Conservation (phyloP, 2,888 invertebrate genomes). For the Cerceris rybyensis region DNA sequence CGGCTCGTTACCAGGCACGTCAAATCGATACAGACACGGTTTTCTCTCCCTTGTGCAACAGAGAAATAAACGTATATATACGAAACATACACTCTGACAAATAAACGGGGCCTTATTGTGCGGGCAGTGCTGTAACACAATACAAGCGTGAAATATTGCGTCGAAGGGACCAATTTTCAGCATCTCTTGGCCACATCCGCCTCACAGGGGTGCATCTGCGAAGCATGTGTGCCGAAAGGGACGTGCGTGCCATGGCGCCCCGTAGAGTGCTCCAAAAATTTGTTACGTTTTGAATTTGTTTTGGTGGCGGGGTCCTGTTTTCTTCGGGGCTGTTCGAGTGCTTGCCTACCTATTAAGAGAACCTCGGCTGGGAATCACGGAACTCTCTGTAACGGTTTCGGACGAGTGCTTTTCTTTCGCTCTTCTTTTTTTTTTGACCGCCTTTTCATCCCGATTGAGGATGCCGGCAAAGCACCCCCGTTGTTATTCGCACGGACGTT, state of each 20-base stretch:
- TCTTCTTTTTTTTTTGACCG: slow-evolving; percentile 6
- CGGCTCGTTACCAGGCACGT: slow-evolving; percentile 36
- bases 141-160: slow-evolving; percentile 69
- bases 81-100: no score
- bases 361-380: slow-evolving; percentile 43
- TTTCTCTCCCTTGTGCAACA: slow-evolving; percentile 12
- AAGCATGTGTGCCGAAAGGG: slow-evolving; percentile 68
- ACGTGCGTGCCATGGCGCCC: slow-evolving; percentile 59
- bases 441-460: not conserved
- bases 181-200: slow-evolving; percentile 48
- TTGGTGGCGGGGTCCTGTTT: slow-evolving; percentile 47
- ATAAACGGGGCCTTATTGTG: slow-evolving; percentile 38
- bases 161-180: slow-evolving; percentile 57
- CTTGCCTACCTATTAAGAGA: slow-evolving; percentile 51
- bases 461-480: slow-evolving; percentile 7
- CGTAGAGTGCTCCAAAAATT: slow-evolving; percentile 58
- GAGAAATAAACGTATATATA: no score
- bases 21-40: slow-evolving; percentile 48
- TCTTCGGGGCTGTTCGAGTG: slow-evolving; percentile 45
- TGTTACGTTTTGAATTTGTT: slow-evolving; percentile 62
- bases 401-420: slow-evolving; percentile 40
- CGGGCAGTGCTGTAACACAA: slow-evolving; percentile 61
- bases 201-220: slow-evolving; percentile 69
- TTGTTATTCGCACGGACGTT: slow-evolving; percentile 34
- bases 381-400: slow-evolving; percentile 40